Base-by-base conservation (phyloP, 2,888 invertebrate species). In the Alitta virens region DNA sequence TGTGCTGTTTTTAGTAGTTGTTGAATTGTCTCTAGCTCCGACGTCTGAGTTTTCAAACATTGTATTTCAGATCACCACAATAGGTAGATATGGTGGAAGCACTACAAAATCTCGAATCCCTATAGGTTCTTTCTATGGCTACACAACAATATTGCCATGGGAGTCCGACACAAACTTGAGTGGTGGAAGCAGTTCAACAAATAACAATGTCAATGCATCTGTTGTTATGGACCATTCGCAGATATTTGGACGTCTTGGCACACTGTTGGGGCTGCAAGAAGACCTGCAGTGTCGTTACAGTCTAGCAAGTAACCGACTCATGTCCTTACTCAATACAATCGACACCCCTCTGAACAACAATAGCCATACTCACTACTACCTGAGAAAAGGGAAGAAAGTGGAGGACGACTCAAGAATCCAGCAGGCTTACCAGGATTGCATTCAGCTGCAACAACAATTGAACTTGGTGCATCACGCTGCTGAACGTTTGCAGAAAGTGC, bases 51-150 rank as follows among this genome's bases (percentile, higher is more conserved):
- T n/a, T n/a, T n/a, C n/a, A n/a, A n/a, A n/a, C n/a, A n/a, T n/a
- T n/a, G n/a, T n/a, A n/a, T 68, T 80, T 46, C 78, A 91, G 91
- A 91, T 94, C 65, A 94, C 94, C 38, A 91, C 91, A 0, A 92
- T 94, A 70, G 94, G 94, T 12, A 87, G 93, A 14, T 93, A 93
- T 77, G 94, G 94, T 52, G 92, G 93, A 90, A 90, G 92, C 25
- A 90, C 92, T 9, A 91, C 92, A 60, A 88, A 92, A 71, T 93
- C 93, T 75, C 89, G 91, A 83, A 92, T 95, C 67, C 93, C 94
- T 0, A 85, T 94, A 42, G 95, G 94, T n/a, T 90, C 90, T 82
- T 95, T 94, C 83, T 95, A 92, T 79, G 95, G 95, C 0, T 94
- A 94, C 80, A 87, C 92, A 46, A 88, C 91, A 1, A 77, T 80